Base-by-base conservation (phyloP, 2,888 invertebrate species). In the Ophion obscuratus region DNA sequence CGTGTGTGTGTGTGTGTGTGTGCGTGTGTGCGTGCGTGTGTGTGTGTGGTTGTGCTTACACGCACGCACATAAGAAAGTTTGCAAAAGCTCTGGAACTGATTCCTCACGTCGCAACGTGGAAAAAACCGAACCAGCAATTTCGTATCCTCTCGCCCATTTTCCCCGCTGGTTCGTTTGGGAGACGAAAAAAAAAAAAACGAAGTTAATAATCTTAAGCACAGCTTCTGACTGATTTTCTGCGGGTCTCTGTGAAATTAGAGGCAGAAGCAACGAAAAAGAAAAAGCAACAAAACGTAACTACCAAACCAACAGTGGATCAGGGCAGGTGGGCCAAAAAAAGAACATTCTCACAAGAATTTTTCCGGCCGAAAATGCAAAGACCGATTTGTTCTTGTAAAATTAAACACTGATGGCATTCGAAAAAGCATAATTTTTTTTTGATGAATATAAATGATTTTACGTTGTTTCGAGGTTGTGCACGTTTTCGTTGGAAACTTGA, bases 81-180 rank as follows among this genome's bases (percentile, higher is more conserved):
- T 70, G 59, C 61, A 61, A 47, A 27, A 78, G 70, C 62, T n/a
- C 78, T 40, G 31, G 40, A 44, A 40, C 61, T 75, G 68, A 68
- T 67, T 73, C 81, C 14, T 59, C 66, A 20, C 78, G 66, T 74
- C 66, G 67, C 61, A 36, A 75, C 44, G 62, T 62, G 59, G 36
- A 75, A 75, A 81, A 81, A 67, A 67, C 67, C 59, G 53, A 68
- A 24, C 40, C 68, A 61, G 59, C 74, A 81, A 74, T 81, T 81
- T 81, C n/a, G 80, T 27, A 53, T 40, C 53, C 40, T 14, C 40
- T 59, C 67, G 61, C 74, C 14, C 81, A 44, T 75, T 74, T 57
- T 74, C 57, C 73, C 40, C 62, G 67, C 53, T 9, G 62, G 11
- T 68, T 59, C 68, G 40, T 68, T 67, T 2, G 17, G 27, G 53